phyloP scores from a whole-genome alignment of 2,797 vertebrate genomes.

The Melanotaenia maccullochi region DNA sequence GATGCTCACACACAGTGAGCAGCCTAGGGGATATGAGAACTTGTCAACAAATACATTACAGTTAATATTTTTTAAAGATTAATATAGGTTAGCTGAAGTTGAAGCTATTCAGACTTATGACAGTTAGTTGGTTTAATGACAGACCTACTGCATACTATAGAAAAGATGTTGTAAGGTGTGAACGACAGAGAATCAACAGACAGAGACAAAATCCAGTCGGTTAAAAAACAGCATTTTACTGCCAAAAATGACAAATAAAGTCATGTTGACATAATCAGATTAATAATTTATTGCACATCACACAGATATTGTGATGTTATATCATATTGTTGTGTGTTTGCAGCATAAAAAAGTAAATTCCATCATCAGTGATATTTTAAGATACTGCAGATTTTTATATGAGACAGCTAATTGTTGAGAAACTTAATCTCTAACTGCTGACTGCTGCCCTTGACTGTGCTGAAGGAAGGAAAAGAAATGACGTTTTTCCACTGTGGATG shows the following conservation, averaged over 20 bases:
- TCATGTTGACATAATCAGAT: not conserved
- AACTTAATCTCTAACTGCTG: constrained; percentile 26
- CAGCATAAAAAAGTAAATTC: not conserved
- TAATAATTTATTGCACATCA: not conserved
- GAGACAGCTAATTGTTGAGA: not conserved
- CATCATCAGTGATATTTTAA: not conserved
- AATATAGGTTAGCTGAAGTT: not conserved
- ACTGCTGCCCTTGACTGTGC: constrained; percentile 4
- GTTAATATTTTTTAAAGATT: not conserved
- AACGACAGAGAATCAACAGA: not conserved
- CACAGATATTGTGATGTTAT: not conserved
- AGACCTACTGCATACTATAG: not conserved
- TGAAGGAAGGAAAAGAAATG: constrained; percentile 9
- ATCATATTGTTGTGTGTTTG: not conserved
- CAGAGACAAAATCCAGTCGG: not conserved
- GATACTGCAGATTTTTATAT: not conserved
- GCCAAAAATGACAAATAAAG: not conserved
- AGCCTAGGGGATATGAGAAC: not conserved
- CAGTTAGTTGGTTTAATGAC: not conserved
- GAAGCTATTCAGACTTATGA: not conserved
- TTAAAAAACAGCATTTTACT: not conserved
- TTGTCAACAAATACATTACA: not conserved
- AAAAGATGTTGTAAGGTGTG: not conserved
- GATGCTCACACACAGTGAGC: not conserved
- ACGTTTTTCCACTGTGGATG: constrained; percentile 24